Base-by-base conservation (phyloP, 2,888 invertebrate genomes). In the Salticus scenicus region DNA sequence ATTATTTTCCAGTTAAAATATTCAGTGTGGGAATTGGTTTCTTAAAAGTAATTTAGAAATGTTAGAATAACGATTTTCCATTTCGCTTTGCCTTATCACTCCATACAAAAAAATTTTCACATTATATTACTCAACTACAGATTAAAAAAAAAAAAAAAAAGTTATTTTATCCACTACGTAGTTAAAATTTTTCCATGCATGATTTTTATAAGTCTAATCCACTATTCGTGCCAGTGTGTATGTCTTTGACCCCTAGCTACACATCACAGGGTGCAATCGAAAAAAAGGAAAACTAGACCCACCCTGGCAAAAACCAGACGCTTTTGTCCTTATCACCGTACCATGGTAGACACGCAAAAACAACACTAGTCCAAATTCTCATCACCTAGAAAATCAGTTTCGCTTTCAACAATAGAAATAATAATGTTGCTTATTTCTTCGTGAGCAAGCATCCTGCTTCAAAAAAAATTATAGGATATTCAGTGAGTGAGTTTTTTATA, bases 301-400 rank as follows among this genome's bases (percentile, higher is more conserved):
- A 41, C 77, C 67, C 77, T 73, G 33, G 37, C 24, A 17, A 66
- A 77, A 83, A 67, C 66, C 51, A 82, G 82, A 76, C 31, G 31
- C 63, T 41, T 51, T 83, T 83, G 83, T 83, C 28, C 77, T 41
- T 12, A 57, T 51, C 72, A 77, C 33, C 67, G 41, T 67, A 83
- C 72, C 83, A 77, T 83, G 67, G 30, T 31, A 76, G 82, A 82
- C 82, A 82, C 76, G 82, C 76, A 70, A 41, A 72, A 24, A 51
- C 67, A 77, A 73, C 77, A 71, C 64, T 24, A 37, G 24, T 51
- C 37, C 41, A 71, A 71, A 71, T 24, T 24, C 57, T 57, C 57
- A 24, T 37, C 33, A 75, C 17, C 57, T 37, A 64, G 66, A 47
- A 42, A 37, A 42, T 8, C 57, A 63, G n/a, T n/a, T 28, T n/a